Base-by-base conservation (phyloP, 2,888 invertebrate species). In the Parnassius smintheus region DNA sequence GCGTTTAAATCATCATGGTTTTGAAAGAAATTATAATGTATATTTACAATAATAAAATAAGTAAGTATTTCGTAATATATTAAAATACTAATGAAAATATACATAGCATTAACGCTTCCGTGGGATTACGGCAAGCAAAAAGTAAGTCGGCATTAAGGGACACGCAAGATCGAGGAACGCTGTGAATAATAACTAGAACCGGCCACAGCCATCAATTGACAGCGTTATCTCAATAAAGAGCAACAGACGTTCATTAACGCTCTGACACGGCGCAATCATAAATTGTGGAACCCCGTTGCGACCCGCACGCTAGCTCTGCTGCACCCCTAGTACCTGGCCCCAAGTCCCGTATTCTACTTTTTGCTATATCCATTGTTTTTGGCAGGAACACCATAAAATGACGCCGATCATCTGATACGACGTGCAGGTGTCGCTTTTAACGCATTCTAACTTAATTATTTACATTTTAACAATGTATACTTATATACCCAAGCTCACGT, bases 171-270 rank as follows among this genome's bases (percentile, higher is more conserved):
- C 83, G 72, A 80, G 83, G 13, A 13, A 49, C 13, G 49, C 80
- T 77, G 78, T 88, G 88, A 90, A 83, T 89, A 86, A 90, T 87
- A 86, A 81, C 74, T 76, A 73, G 81, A 82, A 83, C 80, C 77
- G 76, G 68, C 67, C 70, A 68, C 66, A 65, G 72, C 74, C 73
- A 73, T 77, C 75, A 74, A 76, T 88, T 88, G 85, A 85, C 75
- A 84, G 82, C 85, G 85, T 86, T 90, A 91, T 91, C 90, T 91
- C 89, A 90, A 91, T 91, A 91, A 91, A 91, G 89, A 87, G 82
- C 87, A 88, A 86, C 88, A 82, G 85, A 88, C 85, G 86, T 90
- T 91, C 91, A 91, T 91, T 91, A 91, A 86, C 86, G 87, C 88
- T 86, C 85, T 90, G 90, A 89, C 91, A 87, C 85, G 85, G 83